Evolutionary conservation across 2,888 invertebrate species (phyloP).

Genomic region (Zaprionus bogoriensis): DNA sequence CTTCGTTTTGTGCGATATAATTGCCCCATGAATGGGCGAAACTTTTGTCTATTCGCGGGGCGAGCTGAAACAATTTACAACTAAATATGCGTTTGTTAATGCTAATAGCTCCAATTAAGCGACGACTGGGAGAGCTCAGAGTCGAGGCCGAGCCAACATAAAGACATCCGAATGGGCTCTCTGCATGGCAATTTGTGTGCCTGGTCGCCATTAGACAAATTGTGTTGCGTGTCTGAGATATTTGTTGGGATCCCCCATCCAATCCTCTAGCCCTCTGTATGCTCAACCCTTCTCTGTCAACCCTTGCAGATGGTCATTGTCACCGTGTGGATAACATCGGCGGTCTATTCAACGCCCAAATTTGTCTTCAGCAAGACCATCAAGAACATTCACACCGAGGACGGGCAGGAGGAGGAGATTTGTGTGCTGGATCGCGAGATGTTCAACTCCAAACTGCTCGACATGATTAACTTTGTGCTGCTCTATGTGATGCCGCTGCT

Average conservation of each 20-base stretch:
- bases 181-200: constrained; percentile 50
- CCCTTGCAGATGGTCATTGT: constrained; percentile 88
- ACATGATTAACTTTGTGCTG: constrained; percentile 91
- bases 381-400: constrained; percentile 83
- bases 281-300: constrained; percentile 6
- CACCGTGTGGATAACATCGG: constrained; percentile 92
- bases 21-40: constrained; percentile 3
- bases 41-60: constrained; percentile 8
- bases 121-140: constrained; percentile 13
- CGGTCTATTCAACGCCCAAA: constrained; percentile 91
- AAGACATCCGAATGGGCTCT: constrained; percentile 16
- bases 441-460: constrained; percentile 90
- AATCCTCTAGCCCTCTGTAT: neutral
- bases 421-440: constrained; percentile 90
- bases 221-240: constrained; percentile 47
- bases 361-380: constrained; percentile 92
- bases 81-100: constrained; percentile 46
- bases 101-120: constrained; percentile 53
- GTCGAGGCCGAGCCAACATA: constrained; percentile 21
- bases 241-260: neutral
- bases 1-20: constrained; percentile 17
- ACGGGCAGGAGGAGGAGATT: constrained; percentile 84
- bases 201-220: constrained; percentile 41
- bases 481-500: constrained; percentile 92
- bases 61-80: constrained; percentile 48